Conservation (phyloP, 2,113 vertebrate genomes). For the Psammodynastes pulverulentus region DNA sequence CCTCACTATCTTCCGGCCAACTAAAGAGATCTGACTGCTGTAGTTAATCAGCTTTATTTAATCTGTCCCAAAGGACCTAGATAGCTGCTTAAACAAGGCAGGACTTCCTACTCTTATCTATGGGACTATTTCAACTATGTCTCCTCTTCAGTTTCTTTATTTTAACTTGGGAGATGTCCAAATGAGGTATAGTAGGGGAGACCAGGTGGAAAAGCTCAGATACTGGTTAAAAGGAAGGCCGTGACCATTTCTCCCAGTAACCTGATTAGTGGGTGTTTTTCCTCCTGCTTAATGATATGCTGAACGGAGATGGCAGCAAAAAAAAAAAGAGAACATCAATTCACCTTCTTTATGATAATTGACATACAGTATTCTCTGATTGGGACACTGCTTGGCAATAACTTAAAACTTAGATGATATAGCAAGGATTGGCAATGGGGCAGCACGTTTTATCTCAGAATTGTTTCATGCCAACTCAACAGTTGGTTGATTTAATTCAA, state of each 20-base stretch:
- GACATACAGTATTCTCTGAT: not conserved
- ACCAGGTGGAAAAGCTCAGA: not conserved
- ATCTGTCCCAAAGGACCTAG: not conserved
- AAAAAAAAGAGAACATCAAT: not conserved
- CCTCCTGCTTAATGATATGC: not conserved
- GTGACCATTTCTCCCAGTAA: not conserved
- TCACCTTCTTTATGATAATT: not conserved
- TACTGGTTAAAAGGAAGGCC: not conserved
- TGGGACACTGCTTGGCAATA: not conserved
- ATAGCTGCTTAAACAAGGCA: not conserved
- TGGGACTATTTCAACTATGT: not conserved
- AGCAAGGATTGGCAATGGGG: not conserved
- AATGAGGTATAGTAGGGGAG: not conserved
- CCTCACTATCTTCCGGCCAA: not conserved
- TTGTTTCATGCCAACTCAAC: not conserved
- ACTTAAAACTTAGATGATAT: not conserved
- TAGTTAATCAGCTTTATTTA: not conserved
- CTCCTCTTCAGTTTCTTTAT: not conserved
- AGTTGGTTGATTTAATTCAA: not conserved
- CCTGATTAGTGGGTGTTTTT: not conserved
- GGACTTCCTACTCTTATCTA: not conserved
- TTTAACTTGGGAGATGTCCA: not conserved
- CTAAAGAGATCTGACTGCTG: not conserved
- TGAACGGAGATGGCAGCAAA: not conserved
- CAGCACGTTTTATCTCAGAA: not conserved